phyloP scores from a whole-genome alignment of 1,140 invertebrate genomes.

The Amyelois transitella region DNA sequence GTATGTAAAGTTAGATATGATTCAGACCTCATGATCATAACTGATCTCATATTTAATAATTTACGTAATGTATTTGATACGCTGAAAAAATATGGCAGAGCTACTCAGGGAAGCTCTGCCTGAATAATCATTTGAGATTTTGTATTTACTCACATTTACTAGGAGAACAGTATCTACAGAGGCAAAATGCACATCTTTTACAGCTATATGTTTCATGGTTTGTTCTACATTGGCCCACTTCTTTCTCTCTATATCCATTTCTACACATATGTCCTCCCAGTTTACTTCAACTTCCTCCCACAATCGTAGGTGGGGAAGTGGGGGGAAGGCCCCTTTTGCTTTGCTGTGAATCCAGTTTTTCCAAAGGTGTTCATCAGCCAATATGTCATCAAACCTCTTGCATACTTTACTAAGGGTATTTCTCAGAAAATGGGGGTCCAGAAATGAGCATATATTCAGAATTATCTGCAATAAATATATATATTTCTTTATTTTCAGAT shows the following conservation, averaged over 20 bases:
- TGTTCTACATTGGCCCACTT: slow-evolving; percentile 60
- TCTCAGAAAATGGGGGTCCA: slow-evolving; percentile 61
- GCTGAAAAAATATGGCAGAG: too few relatives aligned
- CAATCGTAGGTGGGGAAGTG: slow-evolving; percentile 45
- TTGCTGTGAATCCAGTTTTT: slow-evolving; percentile 60
- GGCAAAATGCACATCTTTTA: slow-evolving; percentile 66
- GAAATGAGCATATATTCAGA: slow-evolving; percentile 67
- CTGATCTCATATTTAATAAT: too few relatives aligned
- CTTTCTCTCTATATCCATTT: slow-evolving; percentile 52
- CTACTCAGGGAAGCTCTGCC: too few relatives aligned
- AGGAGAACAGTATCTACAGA: slow-evolving; percentile 68
- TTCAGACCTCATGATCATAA: too few relatives aligned
- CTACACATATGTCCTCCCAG: slow-evolving; percentile 62
- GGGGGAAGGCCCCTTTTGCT: slow-evolving; percentile 48
- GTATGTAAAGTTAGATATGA: too few relatives aligned
- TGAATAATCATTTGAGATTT: too few relatives aligned
- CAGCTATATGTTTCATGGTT: slow-evolving; percentile 52
- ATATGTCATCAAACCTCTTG: slow-evolving; percentile 60
- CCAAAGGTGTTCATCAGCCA: slow-evolving; percentile 64
- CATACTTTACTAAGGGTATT: slow-evolving; percentile 61
- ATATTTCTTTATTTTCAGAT: background rate
- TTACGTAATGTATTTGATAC: too few relatives aligned
- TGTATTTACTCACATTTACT: slow-evolving; percentile 68
- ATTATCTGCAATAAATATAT: slow-evolving; percentile 54
- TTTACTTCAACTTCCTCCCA: slow-evolving; percentile 39